These are phyloP conservation scores for Latrodectus elegans DNA, from an alignment of 2,888 invertebrate genomes.

Conservation along the genomic window DNA sequence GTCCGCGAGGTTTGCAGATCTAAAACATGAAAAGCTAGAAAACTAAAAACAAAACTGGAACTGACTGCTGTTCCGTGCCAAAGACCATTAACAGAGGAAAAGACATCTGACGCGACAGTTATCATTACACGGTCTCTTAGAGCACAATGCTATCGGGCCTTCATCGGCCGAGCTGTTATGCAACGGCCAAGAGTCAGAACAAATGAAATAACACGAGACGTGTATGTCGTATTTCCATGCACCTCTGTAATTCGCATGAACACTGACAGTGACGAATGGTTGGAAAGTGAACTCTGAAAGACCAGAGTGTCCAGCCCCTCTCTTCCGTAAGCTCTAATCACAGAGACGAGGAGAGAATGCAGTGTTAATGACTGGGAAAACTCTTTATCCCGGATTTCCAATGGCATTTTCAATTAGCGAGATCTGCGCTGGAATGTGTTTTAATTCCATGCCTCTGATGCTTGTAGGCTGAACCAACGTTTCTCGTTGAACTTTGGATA, in stretches of 20 bases:
- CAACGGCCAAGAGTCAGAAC: slow-evolving; percentile 48
- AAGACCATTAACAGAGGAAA: slow-evolving; percentile 44
- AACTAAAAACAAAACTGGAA: slow-evolving; percentile 25
- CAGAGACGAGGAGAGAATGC: slow-evolving; percentile 24
- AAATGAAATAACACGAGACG: slow-evolving; percentile 63
- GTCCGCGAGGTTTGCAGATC: slow-evolving; percentile 8
- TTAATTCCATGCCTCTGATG: background rate
- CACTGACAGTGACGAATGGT: slow-evolving; percentile 30
- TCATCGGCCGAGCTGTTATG: slow-evolving; percentile 37
- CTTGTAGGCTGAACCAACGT: background rate
- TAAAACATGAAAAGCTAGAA: slow-evolving; percentile 3
- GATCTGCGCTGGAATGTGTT: slow-evolving; percentile 5
- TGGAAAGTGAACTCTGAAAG: slow-evolving; percentile 29
- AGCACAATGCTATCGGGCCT: slow-evolving; percentile 60
- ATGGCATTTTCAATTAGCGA: slow-evolving; percentile 4
- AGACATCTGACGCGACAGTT: slow-evolving; percentile 55
- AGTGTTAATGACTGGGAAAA: slow-evolving; percentile 27
- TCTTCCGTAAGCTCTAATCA: slow-evolving; percentile 21
- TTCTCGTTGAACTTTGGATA: background rate
- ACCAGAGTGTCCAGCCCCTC: slow-evolving; percentile 10
- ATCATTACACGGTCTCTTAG: slow-evolving; percentile 40
- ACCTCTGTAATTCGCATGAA: slow-evolving; percentile 48
- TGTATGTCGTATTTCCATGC: slow-evolving; percentile 33
- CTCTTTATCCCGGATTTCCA: slow-evolving; percentile 18
- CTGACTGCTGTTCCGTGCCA: slow-evolving; percentile 34